Evolutionary conservation across 2,113 vertebrate genomes (phyloP), one percentile per base, ranked within the genome.

Genomic region (Peromyscus maniculatus): DNA sequence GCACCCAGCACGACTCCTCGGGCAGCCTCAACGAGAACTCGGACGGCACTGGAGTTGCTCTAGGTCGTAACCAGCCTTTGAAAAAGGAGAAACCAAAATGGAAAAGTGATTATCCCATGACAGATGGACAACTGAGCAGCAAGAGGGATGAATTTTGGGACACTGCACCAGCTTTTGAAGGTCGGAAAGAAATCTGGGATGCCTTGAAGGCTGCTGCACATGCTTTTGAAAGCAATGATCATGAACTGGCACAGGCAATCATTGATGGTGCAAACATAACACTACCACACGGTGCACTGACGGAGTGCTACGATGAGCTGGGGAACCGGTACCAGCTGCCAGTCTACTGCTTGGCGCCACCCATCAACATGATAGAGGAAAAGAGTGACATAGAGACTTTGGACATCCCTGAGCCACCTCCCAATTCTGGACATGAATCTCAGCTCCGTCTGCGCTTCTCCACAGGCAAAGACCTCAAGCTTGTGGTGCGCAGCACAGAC

Each of bases 31-130:
- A n/a, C n/a, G n/a, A n/a, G n/a, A n/a, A n/a, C n/a, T n/a, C n/a
- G n/a, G n/a, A n/a, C n/a, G n/a, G n/a, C n/a, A n/a, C n/a, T n/a
- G n/a, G n/a, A 99, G 99, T 99, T 98, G 99, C 99, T 98, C 99
- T 99, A 31, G 99, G 99, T 98, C 99, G 99, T 88, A 99, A 99
- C 98, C 99, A 99, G 89, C 99, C 99, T 98, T 98, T 99, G 98
- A 99, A 99, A 98, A 99, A 99, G 94, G 99, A 99, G 98, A 99
- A 99, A 91, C 99, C 99, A 90, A 99, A 99, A 99, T 99, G 99
- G 99, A 99, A 99, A 98, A 99, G 99, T 67, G 99, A 99, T 98
- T 99, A 99, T 98, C 99, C 99, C 49, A 99, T 99, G 99, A 99
- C 99, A 52, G 99, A 99, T 62, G 99, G 99, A 97, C 99, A 99